Base-by-base conservation (phyloP, 30 jellyfish, hydroid and myxozoan genomes). In the Nemopilema nomurai region DNA sequence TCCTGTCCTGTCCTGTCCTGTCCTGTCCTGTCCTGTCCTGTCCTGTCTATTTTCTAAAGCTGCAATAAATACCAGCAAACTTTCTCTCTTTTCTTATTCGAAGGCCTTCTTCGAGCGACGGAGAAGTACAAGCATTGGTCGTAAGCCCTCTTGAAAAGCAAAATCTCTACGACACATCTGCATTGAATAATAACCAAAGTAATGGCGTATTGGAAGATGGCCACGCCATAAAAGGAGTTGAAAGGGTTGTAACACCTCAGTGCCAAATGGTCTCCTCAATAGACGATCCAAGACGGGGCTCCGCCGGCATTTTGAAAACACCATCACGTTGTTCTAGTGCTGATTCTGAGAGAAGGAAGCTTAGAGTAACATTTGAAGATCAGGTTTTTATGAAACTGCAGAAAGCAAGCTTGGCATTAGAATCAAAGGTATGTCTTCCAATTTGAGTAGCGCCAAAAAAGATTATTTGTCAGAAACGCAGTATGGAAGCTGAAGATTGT, bases 331-430 rank as follows among this genome's bases (percentile, higher is more conserved):
- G 83, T 49, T 84, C 93, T 4, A 84, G 77, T 25, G 50, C 77
- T 24, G 93, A 84, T 57, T 32, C 64, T 6, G 93, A 84, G 22
- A 73, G 32, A 67, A 33, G 69, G 31, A 65, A 65, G 28, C 67
- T 84, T 1, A 63, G 31, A 41, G 93, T 84, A 18, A 84, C 93
- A 19, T 84, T 84, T 28, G 77, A 84, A 41, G 87, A 84, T 74
- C 87, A 84, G 26, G 86, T 74, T 25, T 29, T 27, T 21, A 25
- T 28, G 21, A 26, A 6, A 18, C 68, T 65, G 18, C 31, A 29
- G 62, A 77, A 67, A 67, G 51, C 57, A 41, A 41, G 57, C 57
- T 6, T 3, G 6, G 57, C 57, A 41, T 41, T 41, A 13, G 13
- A 41, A 41, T 3, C 57, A 13, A 41, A 41, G 13, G 57, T 41